Evolutionary conservation across 2,113 vertebrate species (phyloP), one percentile per base, ranked within the genome.

Genomic region (Microtus pennsylvanicus): DNA sequence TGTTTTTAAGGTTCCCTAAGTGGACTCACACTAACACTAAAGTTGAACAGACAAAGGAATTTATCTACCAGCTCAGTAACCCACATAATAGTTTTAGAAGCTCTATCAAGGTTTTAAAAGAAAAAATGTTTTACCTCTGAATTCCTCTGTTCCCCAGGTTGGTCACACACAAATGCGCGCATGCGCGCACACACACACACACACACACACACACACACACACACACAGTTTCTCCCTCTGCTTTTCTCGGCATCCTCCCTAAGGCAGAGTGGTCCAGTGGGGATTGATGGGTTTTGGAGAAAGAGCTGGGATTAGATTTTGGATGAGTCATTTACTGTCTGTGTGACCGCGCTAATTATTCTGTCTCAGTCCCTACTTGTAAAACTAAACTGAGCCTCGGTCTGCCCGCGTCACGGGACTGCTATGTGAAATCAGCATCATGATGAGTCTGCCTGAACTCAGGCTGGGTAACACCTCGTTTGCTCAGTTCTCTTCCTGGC

Each of bases 161-260:
- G 35, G n/a, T 67, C 33, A 52, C 1, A 50, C 45, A 50, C 26
- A 17, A 45, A 47, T 12, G 5, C 4, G 4, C 42, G 1, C 5
- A 30, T 0, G 0, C 24, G 7, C 19, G 1, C 9, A 5, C 7
- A 1, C 12, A 50, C 0, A 1, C 24, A 14, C 19, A 3, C 9
- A 11, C 3, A 3, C 21, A 75, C 21, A 12, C 3, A 22, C 1
- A 5, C 21, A 42, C 21, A 42, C 21, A 75, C 21, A 42, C 72
- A 75, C 0, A 26, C 21, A 75, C 1, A 2, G 33, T 77, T 45
- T 30, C 47, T n/a, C 86, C 16, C 42, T n/a, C 19, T 8, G 30
- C 22, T 19, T 77, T 45, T 42, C 16, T 74, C 14, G 26, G 17
- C 24, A 42, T 13, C 26, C 4, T 87, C 65, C 70, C 63, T 81